A percentile compares a stretch with the other conserved stretches of the same genome.
phyloP scores from a whole-genome alignment of 1,140 invertebrate genomes.

The Drosophila mauritiana region DNA sequence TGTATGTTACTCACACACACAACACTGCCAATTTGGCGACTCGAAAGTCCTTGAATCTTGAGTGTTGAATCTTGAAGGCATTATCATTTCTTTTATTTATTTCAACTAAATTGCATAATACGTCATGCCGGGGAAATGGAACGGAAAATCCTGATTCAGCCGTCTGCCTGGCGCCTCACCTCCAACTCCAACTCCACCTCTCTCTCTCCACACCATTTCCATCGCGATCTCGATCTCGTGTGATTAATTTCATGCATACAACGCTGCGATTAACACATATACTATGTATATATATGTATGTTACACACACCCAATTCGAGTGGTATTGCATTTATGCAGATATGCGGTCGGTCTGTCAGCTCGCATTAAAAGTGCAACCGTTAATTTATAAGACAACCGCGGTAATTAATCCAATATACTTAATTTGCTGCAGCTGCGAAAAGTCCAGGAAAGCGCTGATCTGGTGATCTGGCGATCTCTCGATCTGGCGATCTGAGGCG shows the following conservation, averaged over 20 bases:
- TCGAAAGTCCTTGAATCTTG: conserved; percentile 64
- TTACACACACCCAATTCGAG: background rate
- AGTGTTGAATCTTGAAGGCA: conserved; percentile 21
- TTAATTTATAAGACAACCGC: conserved; percentile 76
- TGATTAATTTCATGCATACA: conserved; percentile 71
- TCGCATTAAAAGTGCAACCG: conserved; percentile 78
- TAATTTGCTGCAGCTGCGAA: conserved; percentile 45
- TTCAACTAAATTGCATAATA: conserved; percentile 69
- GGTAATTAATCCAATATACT: conserved; percentile 78
- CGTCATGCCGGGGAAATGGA: conserved; percentile 48
- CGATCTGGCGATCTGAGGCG: background rate
- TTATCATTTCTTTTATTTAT: conserved; percentile 35
- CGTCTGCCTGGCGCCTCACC: conserved; percentile 60
- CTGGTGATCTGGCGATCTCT: background rate
- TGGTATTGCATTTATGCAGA: conserved; percentile 26
- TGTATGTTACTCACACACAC: conserved; percentile 7
- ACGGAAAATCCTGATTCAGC: conserved; percentile 70
- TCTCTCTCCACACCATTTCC: background rate
- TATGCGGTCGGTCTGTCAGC: conserved; percentile 61
- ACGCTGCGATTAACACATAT: conserved; percentile 49
- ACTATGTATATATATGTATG: background rate
- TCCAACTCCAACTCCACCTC: conserved; percentile 9
- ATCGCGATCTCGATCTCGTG: conserved; percentile 20
- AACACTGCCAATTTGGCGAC: conserved; percentile 42
- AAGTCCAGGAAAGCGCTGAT: background rate